Evolutionary conservation across 2,797 vertebrate genomes (phyloP), one percentile per base, ranked within the genome.

Genomic region (Mormyrops attenuatus): DNA sequence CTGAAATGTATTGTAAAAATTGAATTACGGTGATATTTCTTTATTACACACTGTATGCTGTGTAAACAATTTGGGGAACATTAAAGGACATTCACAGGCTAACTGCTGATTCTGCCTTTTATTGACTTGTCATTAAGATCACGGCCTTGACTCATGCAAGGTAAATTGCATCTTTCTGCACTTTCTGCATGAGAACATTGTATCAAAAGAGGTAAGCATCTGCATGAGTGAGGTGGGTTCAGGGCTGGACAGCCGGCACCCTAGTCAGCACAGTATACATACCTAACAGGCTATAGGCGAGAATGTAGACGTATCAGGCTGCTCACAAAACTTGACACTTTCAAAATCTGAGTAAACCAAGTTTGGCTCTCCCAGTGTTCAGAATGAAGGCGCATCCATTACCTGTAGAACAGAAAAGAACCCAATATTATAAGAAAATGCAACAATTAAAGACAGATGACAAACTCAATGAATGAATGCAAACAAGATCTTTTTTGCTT

Each of bases 11-110:
- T 13, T 49, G 20, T 53, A 88, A 88, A 87, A 87, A 60, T 17
- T 47, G 52, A 69, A 87, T 44, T 88, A 50, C 55, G 20, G 50
- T 73, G 52, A 95, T 95, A 96, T 96, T 96, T 97, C 96, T 96
- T 96, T 96, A 96, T 95, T 96, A 96, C 95, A 96, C 96, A 96
- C 96, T 96, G 95, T 96, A 96, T 95, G 96, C 96, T 96, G 96
- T 96, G 96, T 96, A 96, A 95, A 92, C 96, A 95, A 96, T 96
- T 95, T 94, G 96, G 95, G 96, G 95, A 96, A 95, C 94, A 96
- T 96, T 96, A 96, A 96, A 94, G 91, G 87, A 96, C 91, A 95
- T 96, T 95, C 95, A 96, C 95, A 96, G 96, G 95, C 93, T 94
- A 94, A 93, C 89, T 0, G 34, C 47, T 9, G 77, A 60, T 9